Conservation (phyloP, 2,797 vertebrate genomes). For the Danio choprae region DNA sequence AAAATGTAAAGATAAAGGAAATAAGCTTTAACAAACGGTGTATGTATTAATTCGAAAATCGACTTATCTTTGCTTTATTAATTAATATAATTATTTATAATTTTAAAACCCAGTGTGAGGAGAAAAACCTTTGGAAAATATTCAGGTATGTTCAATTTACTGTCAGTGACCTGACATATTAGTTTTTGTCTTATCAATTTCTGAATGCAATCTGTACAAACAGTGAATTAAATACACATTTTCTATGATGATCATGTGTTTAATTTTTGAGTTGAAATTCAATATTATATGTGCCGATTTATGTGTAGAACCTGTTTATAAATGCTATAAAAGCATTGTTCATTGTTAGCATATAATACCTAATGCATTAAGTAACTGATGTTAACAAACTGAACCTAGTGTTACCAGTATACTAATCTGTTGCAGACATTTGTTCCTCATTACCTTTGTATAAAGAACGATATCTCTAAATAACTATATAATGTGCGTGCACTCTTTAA, state of each 20-base stretch:
- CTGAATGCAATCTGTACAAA: neutral
- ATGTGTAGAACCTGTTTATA: neutral
- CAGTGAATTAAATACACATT: neutral
- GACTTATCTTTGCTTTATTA: neutral
- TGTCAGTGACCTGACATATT: neutral
- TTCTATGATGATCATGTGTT: neutral
- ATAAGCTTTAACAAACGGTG: neutral
- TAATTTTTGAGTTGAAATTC: neutral
- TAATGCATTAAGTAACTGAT: no score
- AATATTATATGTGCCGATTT: neutral
- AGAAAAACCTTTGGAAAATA: neutral
- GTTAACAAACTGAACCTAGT: no score
- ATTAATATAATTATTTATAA: neutral
- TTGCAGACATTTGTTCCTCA: slow-evolving; percentile 2
- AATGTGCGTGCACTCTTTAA: neutral
- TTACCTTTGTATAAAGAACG: slow-evolving; percentile 17
- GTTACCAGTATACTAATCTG: neutral
- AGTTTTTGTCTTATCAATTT: neutral
- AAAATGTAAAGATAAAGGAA: neutral
- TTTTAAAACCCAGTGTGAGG: slow-evolving; percentile 2
- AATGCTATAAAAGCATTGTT: neutral
- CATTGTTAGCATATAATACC: neutral
- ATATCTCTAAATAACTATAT: neutral
- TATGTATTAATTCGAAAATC: neutral
- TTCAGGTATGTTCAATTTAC: neutral